These are phyloP conservation scores for Dascyllus trimaculatus DNA, from an alignment of 2,113 vertebrate genomes.

Conservation along the genomic window DNA sequence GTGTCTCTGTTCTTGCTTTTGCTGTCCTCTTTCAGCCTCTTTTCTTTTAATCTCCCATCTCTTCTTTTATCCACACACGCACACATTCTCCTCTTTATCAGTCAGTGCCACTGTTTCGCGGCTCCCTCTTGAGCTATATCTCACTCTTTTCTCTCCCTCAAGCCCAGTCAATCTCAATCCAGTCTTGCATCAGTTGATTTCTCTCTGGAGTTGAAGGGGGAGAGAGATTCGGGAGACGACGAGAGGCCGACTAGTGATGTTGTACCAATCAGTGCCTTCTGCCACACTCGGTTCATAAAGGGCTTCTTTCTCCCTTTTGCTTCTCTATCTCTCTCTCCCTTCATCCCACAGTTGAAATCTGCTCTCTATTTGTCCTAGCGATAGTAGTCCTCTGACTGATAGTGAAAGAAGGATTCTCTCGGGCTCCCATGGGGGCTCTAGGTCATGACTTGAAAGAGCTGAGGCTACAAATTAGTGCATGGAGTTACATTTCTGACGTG, in stretches of 20 bases:
- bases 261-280: slow-evolving; percentile 75
- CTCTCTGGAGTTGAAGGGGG: slow-evolving; percentile 54
- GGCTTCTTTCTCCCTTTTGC: slow-evolving; percentile 50
- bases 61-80: slow-evolving; percentile 19
- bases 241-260: slow-evolving; percentile 51
- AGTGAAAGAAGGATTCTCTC: slow-evolving; percentile 51
- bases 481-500: slow-evolving; percentile 29
- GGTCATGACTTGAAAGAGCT: slow-evolving; percentile 63
- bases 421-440: slow-evolving; percentile 30
- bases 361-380: slow-evolving; percentile 45
- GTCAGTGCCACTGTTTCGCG: slow-evolving; percentile 34
- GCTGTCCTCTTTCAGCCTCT: slow-evolving; percentile 18
- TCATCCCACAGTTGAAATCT: slow-evolving; percentile 42
- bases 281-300: slow-evolving; percentile 70
- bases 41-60: slow-evolving; percentile 32
- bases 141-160: slow-evolving; percentile 50
- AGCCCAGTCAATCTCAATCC: slow-evolving; percentile 67
- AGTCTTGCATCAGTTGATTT: slow-evolving; percentile 75
- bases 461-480: slow-evolving; percentile 51
- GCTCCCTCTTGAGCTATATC: slow-evolving; percentile 53
- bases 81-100: slow-evolving; percentile 34
- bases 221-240: slow-evolving; percentile 48
- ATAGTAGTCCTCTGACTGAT: slow-evolving; percentile 56
- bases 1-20: slow-evolving; percentile 15
- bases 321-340: slow-evolving; percentile 33